Evolutionary conservation across 35 echinoderm and acorn worm genomes (phyloP).

Genomic region (Hemicentrotus pulcherrimus): DNA sequence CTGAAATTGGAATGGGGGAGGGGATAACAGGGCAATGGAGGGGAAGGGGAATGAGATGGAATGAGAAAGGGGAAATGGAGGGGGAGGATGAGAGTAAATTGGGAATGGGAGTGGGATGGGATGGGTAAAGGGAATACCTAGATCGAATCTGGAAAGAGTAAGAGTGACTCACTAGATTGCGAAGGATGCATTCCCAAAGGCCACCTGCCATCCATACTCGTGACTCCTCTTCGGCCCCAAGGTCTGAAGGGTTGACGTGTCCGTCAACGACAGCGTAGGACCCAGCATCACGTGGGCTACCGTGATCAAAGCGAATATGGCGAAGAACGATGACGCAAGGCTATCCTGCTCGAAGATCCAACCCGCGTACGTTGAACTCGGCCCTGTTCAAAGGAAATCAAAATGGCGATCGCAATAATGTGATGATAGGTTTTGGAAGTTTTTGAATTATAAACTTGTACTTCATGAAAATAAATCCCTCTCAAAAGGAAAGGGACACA

Average conservation of each 20-base stretch:
- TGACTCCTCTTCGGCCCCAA: slow-evolving; percentile 39
- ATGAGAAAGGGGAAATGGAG: background rate
- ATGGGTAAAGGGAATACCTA: no score
- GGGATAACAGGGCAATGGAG: no score
- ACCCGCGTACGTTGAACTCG: slow-evolving; percentile 32
- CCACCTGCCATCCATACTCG: slow-evolving; percentile 59
- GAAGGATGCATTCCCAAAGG: slow-evolving; percentile 60
- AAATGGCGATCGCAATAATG: no score
- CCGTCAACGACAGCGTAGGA: slow-evolving; percentile 43
- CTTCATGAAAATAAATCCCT: no score
- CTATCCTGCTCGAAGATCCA: slow-evolving; percentile 52
- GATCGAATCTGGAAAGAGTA: background rate
- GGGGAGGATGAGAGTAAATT: background rate
- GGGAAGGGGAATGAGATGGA: no score
- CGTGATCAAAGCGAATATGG: slow-evolving; percentile 51
- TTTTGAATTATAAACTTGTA: no score
- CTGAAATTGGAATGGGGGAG: no score
- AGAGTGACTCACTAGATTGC: slow-evolving; percentile 59
- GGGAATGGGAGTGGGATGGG: background rate
- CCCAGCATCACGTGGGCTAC: slow-evolving; percentile 54
- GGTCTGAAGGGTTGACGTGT: slow-evolving; percentile 55
- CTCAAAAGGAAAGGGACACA: no score
- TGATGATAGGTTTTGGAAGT: no score
- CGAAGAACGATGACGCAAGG: slow-evolving; percentile 37
- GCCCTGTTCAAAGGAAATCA: background rate